phyloP scores from a whole-genome alignment of 2,113 vertebrate species.

The Trochalopteron elliotii region DNA sequence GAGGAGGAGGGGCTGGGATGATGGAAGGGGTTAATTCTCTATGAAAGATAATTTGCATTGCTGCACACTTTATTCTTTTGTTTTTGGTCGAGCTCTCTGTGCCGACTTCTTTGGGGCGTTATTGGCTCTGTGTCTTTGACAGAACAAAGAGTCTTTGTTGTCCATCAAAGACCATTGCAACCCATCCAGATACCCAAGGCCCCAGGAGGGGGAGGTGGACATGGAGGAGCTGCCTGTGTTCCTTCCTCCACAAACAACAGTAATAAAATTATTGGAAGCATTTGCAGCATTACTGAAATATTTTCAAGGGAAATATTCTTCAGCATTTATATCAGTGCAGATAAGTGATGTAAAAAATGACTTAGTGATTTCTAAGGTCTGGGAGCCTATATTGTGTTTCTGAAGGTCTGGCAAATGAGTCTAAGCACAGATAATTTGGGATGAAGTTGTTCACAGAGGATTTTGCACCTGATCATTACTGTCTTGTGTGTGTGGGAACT shows the following conservation, averaged over 20 bases:
- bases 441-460: not conserved
- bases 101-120: not conserved
- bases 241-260: not conserved
- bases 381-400: not conserved
- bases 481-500: not conserved
- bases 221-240: not conserved
- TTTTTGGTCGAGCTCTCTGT: not conserved
- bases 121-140: constrained; percentile 12
- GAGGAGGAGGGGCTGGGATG: not conserved
- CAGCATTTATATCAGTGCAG: not conserved
- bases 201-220: constrained; percentile 1
- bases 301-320: not conserved
- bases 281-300: not conserved
- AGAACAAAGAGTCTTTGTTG: constrained; percentile 50
- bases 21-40: not conserved
- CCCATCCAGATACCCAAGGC: constrained; percentile 28
- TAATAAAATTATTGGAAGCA: not conserved
- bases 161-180: constrained; percentile 20
- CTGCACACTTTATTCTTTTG: constrained; percentile 37
- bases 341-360: not conserved
- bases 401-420: not conserved
- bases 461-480: not conserved
- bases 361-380: not conserved
- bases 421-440: not conserved
- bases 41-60: constrained; percentile 23